A percentile compares a stretch with the other conserved stretches of the same genome.
Conservation (phyloP, 2,888 invertebrate genomes). For the Drosophila anomelani region DNA sequence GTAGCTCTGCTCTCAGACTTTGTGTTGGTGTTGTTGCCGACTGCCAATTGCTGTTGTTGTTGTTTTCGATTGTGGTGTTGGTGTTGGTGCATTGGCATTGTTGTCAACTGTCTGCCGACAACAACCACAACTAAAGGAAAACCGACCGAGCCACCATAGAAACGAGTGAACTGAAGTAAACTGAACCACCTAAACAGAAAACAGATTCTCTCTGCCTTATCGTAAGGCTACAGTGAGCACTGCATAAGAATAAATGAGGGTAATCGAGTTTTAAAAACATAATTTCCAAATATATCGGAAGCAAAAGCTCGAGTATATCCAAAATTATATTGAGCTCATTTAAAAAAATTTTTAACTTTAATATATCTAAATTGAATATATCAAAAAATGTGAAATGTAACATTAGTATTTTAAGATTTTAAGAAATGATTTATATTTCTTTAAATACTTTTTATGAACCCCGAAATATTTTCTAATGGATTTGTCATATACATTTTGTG, state of each 20-base stretch:
- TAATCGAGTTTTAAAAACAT: not conserved
- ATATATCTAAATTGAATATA: too few relatives aligned
- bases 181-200: slow-evolving; percentile 10
- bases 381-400: too few relatives aligned
- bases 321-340: too few relatives aligned
- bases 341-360: too few relatives aligned
- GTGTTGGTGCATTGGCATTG: slow-evolving; percentile 27
- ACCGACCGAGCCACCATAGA: slow-evolving; percentile 30
- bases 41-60: slow-evolving; percentile 19
- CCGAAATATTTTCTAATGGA: too few relatives aligned
- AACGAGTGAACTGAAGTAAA: slow-evolving; percentile 20
- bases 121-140: slow-evolving; percentile 4
- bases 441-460: not conserved
- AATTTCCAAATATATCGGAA: not conserved
- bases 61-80: not conserved
- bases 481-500: not conserved
- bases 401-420: too few relatives aligned
- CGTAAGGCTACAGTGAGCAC: slow-evolving; percentile 14
- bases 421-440: too few relatives aligned
- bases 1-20: slow-evolving; percentile 28
- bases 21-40: slow-evolving; percentile 2
- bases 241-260: not conserved
- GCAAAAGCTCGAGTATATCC: too few relatives aligned
- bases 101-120: slow-evolving; percentile 26
- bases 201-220: slow-evolving; percentile 10